Evolutionary conservation across 2,113 vertebrate species (phyloP).

Genomic region (Corydoras maculifer): DNA sequence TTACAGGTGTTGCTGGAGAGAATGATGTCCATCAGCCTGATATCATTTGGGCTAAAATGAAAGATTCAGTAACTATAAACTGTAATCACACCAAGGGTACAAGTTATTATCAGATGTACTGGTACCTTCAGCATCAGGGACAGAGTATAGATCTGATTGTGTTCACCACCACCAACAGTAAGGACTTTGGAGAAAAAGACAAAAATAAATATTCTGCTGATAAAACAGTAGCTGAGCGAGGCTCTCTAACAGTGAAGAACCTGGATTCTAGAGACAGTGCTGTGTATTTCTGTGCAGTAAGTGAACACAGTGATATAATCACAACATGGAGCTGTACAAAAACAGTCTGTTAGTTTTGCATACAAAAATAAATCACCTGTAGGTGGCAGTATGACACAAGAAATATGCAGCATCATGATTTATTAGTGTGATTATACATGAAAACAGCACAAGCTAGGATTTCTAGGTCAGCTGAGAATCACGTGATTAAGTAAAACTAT

Average conservation of each 20-base stretch:
- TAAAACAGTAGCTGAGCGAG: slow-evolving; percentile 14
- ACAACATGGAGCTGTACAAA: slow-evolving; percentile 21
- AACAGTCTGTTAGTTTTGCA: slow-evolving; percentile 2
- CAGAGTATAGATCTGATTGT: slow-evolving; percentile 36
- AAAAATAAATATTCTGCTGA: slow-evolving; percentile 12
- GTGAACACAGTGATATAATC: slow-evolving; percentile 36
- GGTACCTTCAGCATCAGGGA: slow-evolving; percentile 39
- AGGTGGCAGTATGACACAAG: neutral
- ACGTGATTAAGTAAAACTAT: no score
- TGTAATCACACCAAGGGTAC: slow-evolving; percentile 21
- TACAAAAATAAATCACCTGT: neutral
- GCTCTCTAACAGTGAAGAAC: slow-evolving; percentile 38
- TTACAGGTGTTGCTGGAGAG: slow-evolving; percentile 29
- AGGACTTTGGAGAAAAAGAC: slow-evolving; percentile 19
- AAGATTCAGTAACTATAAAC: slow-evolving; percentile 27
- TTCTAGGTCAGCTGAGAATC: no score
- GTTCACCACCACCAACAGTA: neutral
- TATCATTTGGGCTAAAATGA: neutral
- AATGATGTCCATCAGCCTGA: slow-evolving; percentile 44
- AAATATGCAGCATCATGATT: neutral
- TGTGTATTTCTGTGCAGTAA: slow-evolving; percentile 45
- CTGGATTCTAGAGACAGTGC: slow-evolving; percentile 35
- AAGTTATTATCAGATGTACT: slow-evolving; percentile 8
- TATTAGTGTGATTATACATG: no score
- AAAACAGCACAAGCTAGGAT: no score